phyloP scores from a whole-genome alignment of 2,113 vertebrate species.

The Vulpes vulpes region DNA sequence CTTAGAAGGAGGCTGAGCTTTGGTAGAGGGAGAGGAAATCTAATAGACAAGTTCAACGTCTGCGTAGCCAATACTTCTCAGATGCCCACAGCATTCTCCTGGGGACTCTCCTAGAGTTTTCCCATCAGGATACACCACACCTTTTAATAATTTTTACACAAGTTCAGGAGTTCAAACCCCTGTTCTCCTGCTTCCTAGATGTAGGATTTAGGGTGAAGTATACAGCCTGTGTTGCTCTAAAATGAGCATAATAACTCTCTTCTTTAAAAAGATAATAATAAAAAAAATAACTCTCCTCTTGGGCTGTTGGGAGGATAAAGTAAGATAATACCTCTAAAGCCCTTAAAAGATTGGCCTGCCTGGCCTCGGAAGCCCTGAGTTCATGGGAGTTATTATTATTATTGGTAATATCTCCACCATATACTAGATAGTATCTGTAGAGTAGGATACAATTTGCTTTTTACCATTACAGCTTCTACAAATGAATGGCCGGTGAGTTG shows the following conservation, averaged over 20 bases:
- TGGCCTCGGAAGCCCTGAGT: background rate
- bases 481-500: background rate
- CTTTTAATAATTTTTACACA: background rate
- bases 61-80: background rate
- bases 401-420: background rate
- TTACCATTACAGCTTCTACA: background rate
- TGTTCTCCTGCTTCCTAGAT: background rate
- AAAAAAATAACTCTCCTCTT: background rate
- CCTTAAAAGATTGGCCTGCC: background rate
- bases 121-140: background rate
- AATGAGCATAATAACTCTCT: background rate
- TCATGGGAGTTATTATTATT: background rate
- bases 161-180: slow-evolving; percentile 25
- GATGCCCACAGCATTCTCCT: background rate
- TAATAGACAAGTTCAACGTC: background rate
- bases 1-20: background rate
- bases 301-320: background rate
- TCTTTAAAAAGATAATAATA: background rate
- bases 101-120: background rate
- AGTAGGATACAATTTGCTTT: background rate
- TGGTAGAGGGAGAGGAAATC: slow-evolving; percentile 21
- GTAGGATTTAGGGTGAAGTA: background rate
- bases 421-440: background rate
- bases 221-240: background rate
- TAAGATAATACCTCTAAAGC: background rate